Evolutionary conservation across 2,888 invertebrate genomes (phyloP).

Genomic region (Trachelus troglodyta): DNA sequence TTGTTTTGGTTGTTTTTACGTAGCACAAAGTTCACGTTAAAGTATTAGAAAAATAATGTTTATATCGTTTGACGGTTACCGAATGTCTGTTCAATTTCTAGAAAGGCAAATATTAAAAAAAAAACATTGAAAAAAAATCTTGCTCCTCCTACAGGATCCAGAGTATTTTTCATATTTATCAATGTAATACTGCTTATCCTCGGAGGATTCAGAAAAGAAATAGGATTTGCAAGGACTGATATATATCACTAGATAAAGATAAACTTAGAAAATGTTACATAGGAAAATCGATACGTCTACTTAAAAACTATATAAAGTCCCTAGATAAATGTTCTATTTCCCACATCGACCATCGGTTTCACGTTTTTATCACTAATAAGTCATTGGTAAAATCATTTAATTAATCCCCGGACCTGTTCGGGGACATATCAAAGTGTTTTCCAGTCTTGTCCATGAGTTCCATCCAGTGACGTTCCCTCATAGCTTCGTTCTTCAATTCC

Average conservation of each 20-base stretch:
- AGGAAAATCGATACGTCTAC: background rate
- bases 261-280: background rate
- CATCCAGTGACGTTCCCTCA: conserved; percentile 91
- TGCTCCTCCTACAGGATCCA: background rate
- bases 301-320: background rate
- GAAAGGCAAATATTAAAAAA: background rate
- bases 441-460: conserved; percentile 89
- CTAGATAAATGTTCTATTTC: background rate
- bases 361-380: background rate
- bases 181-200: background rate
- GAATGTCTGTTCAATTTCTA: background rate
- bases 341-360: background rate
- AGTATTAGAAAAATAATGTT: background rate
- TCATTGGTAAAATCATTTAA: background rate
- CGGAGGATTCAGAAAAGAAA: background rate
- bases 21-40: background rate
- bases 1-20: background rate
- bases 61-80: background rate
- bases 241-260: background rate
- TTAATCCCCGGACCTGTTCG: conserved; percentile 68
- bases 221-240: background rate
- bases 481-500: conserved; percentile 89
- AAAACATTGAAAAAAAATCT: background rate
- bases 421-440: conserved; percentile 84
- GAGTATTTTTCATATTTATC: background rate